A percentile compares a stretch with the other conserved stretches of the same genome.
These are phyloP conservation scores for Cheilinus undulatus DNA, from an alignment of 2,113 vertebrate genomes.

Conservation along the genomic window DNA sequence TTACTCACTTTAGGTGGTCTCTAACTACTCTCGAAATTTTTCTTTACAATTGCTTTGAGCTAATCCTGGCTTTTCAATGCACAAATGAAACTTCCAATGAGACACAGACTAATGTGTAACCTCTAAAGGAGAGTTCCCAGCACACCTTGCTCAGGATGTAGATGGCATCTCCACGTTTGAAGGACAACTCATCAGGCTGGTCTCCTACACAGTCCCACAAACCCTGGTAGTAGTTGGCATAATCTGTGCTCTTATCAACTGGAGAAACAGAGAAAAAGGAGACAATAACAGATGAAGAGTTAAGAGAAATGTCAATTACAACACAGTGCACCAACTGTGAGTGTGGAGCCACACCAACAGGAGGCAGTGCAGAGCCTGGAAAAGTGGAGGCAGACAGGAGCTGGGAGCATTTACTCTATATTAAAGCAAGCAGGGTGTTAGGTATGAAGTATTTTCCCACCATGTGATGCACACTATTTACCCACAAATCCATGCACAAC, in stretches of 20 bases:
- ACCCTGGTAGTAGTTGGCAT: slow-evolving; percentile 93
- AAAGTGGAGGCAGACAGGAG: slow-evolving; percentile 1
- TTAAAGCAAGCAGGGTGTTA: not conserved
- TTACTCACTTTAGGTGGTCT: slow-evolving; percentile 71
- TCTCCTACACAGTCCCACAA: slow-evolving; percentile 93
- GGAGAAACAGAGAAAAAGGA: slow-evolving; percentile 25
- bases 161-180: slow-evolving; percentile 93
- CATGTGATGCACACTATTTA: not conserved
- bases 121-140: not conserved
- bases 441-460: not conserved
- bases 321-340: not conserved
- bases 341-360: slow-evolving; percentile 55
- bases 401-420: slow-evolving; percentile 1
- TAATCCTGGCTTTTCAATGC: not conserved
- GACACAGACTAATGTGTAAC: slow-evolving; percentile 13
- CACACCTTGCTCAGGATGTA: slow-evolving; percentile 98
- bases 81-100: slow-evolving; percentile 6
- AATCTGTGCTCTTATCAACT: slow-evolving; percentile 90
- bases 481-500: not conserved
- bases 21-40: slow-evolving; percentile 4
- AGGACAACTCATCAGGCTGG: slow-evolving; percentile 91
- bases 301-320: not conserved
- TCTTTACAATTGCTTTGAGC: slow-evolving; percentile 17
- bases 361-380: slow-evolving; percentile 70
- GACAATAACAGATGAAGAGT: not conserved